These are phyloP conservation scores for Amphibalanus amphitrite DNA, from an alignment of 1,140 invertebrate genomes.

Conservation along the genomic window DNA sequence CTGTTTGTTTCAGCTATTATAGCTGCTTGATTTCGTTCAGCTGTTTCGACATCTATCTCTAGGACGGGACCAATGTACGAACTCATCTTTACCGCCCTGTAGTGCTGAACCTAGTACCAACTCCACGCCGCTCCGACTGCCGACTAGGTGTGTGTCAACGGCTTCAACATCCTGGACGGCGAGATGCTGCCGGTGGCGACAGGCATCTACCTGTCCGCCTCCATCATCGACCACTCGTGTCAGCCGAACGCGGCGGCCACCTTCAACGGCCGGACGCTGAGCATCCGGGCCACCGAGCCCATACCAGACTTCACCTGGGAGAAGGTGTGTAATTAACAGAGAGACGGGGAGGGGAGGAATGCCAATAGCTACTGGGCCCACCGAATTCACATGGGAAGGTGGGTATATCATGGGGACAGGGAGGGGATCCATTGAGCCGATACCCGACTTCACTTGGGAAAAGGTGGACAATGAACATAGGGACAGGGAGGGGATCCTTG, in stretches of 20 bases:
- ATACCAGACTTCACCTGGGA: conserved; percentile 31
- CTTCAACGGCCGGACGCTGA: conserved; percentile 63
- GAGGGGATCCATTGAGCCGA: conserved; percentile 45
- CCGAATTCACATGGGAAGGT: too few species aligned
- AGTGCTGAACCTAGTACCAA: too few species aligned
- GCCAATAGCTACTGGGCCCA: too few species aligned
- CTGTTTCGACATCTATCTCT: too few species aligned
- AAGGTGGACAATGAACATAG: conserved; percentile 9
- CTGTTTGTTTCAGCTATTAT: too few species aligned
- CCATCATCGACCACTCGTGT: conserved; percentile 77
- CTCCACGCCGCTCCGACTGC: too few species aligned
- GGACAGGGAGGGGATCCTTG: background rate
- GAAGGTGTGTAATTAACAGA: too few species aligned
- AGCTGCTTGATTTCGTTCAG: too few species aligned
- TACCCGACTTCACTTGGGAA: conserved; percentile 29
- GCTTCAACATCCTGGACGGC: conserved; percentile 60
- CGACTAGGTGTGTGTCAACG: conserved; percentile 58
- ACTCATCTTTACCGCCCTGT: too few species aligned
- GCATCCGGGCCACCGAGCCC: conserved; percentile 47
- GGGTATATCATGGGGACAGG: too few species aligned
- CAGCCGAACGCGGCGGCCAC: conserved; percentile 64
- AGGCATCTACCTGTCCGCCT: conserved; percentile 67
- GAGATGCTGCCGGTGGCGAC: conserved; percentile 62
- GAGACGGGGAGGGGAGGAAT: too few species aligned
- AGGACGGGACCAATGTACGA: too few species aligned